These are phyloP conservation scores for Torymus aiolomorphi DNA, from an alignment of 2,888 invertebrate genomes.

Conservation along the genomic window DNA sequence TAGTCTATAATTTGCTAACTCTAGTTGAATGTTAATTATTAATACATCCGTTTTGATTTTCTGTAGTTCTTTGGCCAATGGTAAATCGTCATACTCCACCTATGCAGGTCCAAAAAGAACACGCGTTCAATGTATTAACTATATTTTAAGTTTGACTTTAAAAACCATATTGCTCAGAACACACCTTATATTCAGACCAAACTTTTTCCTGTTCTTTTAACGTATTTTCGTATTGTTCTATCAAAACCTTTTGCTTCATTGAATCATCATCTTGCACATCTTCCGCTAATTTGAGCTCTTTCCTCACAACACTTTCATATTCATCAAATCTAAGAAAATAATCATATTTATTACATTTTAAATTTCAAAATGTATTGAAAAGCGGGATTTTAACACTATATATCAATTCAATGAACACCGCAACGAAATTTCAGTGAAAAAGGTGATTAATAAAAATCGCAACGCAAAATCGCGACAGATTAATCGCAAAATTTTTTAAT, in stretches of 20 bases:
- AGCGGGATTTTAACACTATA: background rate
- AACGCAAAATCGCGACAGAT: too few species aligned
- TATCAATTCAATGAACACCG: too few species aligned
- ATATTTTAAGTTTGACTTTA: background rate
- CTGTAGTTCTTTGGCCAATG: slow-evolving; percentile 31
- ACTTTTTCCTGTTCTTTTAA: slow-evolving; percentile 32
- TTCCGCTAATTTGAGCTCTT: slow-evolving; percentile 30
- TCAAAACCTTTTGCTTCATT: slow-evolving; percentile 25
- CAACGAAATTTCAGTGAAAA: too few species aligned
- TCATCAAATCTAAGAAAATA: slow-evolving; percentile 44
- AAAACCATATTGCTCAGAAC: background rate
- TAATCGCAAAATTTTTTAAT: too few species aligned
- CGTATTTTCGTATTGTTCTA: slow-evolving; percentile 50
- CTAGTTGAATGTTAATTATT: slow-evolving; percentile 28
- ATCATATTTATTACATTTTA: background rate
- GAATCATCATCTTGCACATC: slow-evolving; percentile 51
- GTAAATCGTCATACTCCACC: slow-evolving; percentile 48
- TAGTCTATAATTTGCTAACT: slow-evolving; percentile 30
- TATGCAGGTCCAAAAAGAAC: slow-evolving; percentile 4
- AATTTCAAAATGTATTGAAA: background rate
- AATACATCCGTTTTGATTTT: slow-evolving; percentile 16
- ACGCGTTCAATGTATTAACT: too few species aligned
- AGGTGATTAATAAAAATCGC: too few species aligned
- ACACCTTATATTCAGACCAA: slow-evolving; percentile 53
- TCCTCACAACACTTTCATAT: slow-evolving; percentile 44